Evolutionary conservation across 2,113 vertebrate genomes (phyloP).

Genomic region (Bufo bufo): DNA sequence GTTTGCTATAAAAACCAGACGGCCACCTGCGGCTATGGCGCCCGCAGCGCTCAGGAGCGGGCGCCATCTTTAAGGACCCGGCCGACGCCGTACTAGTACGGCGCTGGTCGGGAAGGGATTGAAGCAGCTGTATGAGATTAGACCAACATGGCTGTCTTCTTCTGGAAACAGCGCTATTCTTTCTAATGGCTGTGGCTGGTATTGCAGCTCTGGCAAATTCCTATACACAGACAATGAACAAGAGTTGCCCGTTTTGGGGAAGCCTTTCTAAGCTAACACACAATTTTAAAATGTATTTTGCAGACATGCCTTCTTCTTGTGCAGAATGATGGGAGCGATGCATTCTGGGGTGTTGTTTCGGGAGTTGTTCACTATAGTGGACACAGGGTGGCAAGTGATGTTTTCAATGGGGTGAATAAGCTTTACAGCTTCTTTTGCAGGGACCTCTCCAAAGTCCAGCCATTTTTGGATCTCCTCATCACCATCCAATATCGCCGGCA

Average conservation of each 20-base stretch:
- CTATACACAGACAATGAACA: neutral
- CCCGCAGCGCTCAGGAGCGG: too few relatives aligned
- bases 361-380: constrained; percentile 85
- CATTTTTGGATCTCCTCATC: constrained; percentile 88
- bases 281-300: neutral
- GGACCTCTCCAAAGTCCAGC: constrained; percentile 89
- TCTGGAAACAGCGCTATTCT: neutral
- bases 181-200: neutral
- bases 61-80: too few relatives aligned
- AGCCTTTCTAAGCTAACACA: too few relatives aligned
- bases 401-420: constrained; percentile 83
- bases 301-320: constrained; percentile 75
- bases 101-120: too few relatives aligned
- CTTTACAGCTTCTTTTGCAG: constrained; percentile 83
- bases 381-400: constrained; percentile 87
- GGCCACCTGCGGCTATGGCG: too few relatives aligned
- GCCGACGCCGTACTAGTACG: too few relatives aligned
- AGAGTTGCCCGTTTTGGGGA: neutral
- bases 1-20: too few relatives aligned
- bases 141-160: neutral
- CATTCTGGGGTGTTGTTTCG: constrained; percentile 86
- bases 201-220: neutral
- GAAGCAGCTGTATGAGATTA: neutral
- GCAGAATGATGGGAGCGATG: constrained; percentile 75
- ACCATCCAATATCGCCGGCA: constrained; percentile 93